Percentiles rank a stretch among this genome's conserved stretches.
These are phyloP conservation scores for Plutomurus gul DNA, from an alignment of 1,140 invertebrate species.

Conservation along the genomic window DNA sequence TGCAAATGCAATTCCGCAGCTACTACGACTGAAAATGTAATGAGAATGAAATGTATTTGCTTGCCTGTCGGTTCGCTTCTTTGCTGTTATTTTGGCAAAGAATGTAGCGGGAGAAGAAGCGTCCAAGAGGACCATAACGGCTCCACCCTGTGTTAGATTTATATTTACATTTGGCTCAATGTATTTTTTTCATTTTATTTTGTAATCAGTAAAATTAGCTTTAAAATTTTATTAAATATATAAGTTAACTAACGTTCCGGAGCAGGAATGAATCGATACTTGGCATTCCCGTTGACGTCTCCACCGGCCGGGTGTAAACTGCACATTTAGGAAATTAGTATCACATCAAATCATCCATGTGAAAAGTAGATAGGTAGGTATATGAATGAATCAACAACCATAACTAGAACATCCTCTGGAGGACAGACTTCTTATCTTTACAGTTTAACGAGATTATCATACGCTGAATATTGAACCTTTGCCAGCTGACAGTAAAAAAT, in stretches of 20 bases:
- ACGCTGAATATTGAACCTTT: background rate
- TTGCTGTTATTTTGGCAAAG: slow-evolving; percentile 51
- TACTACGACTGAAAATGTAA: no score
- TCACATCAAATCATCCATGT: slow-evolving; percentile 13
- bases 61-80: slow-evolving; percentile 48
- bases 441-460: no score
- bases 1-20: no score
- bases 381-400: slow-evolving; percentile 13
- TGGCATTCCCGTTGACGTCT: slow-evolving; percentile 53
- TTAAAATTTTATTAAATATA: no score
- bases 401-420: background rate
- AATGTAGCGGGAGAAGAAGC: slow-evolving; percentile 52
- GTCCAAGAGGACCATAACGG: slow-evolving; percentile 43
- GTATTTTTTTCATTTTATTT: no score
- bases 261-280: slow-evolving; percentile 50
- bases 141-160: no score
- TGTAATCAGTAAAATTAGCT: no score
- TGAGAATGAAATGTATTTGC: background rate
- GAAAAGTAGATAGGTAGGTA: background rate
- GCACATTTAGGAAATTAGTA: slow-evolving; percentile 22
- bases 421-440: background rate
- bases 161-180: no score
- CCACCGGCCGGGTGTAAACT: slow-evolving; percentile 51
- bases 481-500: slow-evolving; percentile 5
- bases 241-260: no score